These are phyloP conservation scores for Periphyllus acericola DNA, from an alignment of 2,888 invertebrate genomes.

Conservation along the genomic window DNA sequence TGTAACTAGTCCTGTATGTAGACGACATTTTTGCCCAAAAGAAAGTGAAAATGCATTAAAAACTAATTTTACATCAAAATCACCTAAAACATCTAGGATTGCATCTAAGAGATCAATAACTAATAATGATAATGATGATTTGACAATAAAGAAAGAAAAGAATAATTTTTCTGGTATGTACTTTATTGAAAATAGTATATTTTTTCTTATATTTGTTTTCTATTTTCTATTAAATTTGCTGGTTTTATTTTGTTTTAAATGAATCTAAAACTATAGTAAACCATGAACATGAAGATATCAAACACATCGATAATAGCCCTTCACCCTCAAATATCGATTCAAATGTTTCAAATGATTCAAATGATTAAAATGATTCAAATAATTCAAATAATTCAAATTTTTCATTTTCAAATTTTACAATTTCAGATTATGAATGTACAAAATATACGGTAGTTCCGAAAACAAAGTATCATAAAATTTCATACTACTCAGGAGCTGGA, in stretches of 20 bases:
- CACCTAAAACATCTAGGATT: background rate
- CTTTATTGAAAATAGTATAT: background rate
- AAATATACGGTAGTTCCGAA: no score
- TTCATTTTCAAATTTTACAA: no score
- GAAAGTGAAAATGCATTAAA: background rate
- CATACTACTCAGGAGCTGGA: background rate
- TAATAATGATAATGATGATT: background rate
- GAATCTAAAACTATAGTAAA: background rate
- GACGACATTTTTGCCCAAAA: constrained; percentile 8
- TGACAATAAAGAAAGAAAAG: background rate
- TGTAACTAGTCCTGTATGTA: background rate
- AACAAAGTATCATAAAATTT: no score
- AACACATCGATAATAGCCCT: background rate
- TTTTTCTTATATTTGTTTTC: background rate
- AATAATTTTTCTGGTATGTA: background rate
- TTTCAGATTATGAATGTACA: no score
- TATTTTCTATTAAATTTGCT: background rate
- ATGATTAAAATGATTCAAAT: no score
- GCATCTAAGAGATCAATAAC: background rate
- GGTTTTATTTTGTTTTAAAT: background rate
- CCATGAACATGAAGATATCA: background rate
- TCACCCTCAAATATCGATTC: background rate
- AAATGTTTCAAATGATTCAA: background rate
- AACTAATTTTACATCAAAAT: background rate
- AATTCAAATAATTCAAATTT: no score